Evolutionary conservation across 1,140 invertebrate genomes (phyloP).

Genomic region (Diprion similis): DNA sequence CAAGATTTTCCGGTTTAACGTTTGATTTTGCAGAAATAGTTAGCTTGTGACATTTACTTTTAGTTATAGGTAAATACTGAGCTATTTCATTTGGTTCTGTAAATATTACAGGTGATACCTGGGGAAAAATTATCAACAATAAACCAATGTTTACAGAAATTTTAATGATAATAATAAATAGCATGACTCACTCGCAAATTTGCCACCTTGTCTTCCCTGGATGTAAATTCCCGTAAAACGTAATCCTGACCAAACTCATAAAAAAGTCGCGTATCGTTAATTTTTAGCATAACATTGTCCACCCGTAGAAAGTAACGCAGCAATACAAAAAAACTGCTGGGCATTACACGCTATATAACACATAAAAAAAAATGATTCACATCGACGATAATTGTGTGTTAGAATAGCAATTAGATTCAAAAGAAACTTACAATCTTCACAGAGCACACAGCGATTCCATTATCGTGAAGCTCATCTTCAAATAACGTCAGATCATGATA

Average conservation of each 20-base stretch:
- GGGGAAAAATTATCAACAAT: conserved; percentile 27
- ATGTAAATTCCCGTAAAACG: conserved; percentile 79
- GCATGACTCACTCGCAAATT: conserved; percentile 63
- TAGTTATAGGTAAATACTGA: conserved; percentile 59
- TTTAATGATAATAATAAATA: conserved; percentile 6
- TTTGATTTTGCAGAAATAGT: conserved; percentile 38
- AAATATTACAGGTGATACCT: conserved; percentile 60
- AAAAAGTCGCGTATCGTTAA: conserved; percentile 93
- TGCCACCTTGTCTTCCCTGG: conserved; percentile 73
- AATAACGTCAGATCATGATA: conserved; percentile 94
- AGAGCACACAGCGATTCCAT: conserved; percentile 88
- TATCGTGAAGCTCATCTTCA: conserved; percentile 98
- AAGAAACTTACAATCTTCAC: conserved; percentile 89
- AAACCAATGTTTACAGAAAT: conserved; percentile 2
- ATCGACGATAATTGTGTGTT: conserved; percentile 18
- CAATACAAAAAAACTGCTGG: conserved; percentile 89
- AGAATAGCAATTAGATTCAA: conserved; percentile 5
- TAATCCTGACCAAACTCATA: conserved; percentile 80
- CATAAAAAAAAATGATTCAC: conserved; percentile 26
- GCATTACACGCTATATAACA: conserved; percentile 89
- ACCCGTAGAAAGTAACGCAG: conserved; percentile 92
- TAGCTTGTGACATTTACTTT: conserved; percentile 58
- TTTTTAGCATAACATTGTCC: conserved; percentile 87
- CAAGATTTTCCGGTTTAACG: conserved; percentile 21
- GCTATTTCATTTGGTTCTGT: conserved; percentile 66